Evolutionary conservation across 2,888 invertebrate species (phyloP), one percentile per base, ranked within the genome.

Genomic region (Colletes collaris): DNA sequence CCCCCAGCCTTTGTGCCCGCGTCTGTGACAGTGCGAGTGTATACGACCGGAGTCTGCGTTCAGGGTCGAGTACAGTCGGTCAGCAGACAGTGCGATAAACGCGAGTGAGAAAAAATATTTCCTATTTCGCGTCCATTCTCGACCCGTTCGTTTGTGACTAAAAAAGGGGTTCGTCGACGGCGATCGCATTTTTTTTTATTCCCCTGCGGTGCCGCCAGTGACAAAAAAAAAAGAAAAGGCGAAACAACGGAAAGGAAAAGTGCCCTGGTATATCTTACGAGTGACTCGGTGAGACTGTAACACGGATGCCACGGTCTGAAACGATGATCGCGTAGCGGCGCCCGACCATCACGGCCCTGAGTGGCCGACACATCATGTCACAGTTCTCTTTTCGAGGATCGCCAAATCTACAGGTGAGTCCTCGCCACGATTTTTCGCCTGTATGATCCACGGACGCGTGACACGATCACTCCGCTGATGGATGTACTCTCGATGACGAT

Each of bases 371-470:
- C 94, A 95, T 92, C 94, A 95, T 95, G 95, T 95, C 95, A 95
- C 95, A 95, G 94, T 95, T 95, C 94, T 94, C 95, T 92, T 94
- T 95, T 93, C 94, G 95, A 94, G 94, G 95, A 94, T 95, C 95
- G 92, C 95, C 95, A 93, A 95, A 94, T 94, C 94, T 94, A 93
- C 95, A 95, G 95, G 95, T 95, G 93, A 90, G 93, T 56, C 66
- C 53, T 74, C 68, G 53, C 37, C 49, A 52, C 35, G 53, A 53
- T 16, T 52, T 46, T 44, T 3, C 44, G 56, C 49, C 8, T 55
- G 11, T 35, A 4, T 52, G 27, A 53, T 11, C 52, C n/a, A 19
- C 50, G 19, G 27, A 75, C 19, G n/a, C 46, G 7, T 13, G 55
- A 53, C 35, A 50, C 59, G 58, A 63, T 76, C 19, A 16, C 16